Evolutionary conservation across 2,888 invertebrate species (phyloP).

Genomic region (Drosophila testacea): DNA sequence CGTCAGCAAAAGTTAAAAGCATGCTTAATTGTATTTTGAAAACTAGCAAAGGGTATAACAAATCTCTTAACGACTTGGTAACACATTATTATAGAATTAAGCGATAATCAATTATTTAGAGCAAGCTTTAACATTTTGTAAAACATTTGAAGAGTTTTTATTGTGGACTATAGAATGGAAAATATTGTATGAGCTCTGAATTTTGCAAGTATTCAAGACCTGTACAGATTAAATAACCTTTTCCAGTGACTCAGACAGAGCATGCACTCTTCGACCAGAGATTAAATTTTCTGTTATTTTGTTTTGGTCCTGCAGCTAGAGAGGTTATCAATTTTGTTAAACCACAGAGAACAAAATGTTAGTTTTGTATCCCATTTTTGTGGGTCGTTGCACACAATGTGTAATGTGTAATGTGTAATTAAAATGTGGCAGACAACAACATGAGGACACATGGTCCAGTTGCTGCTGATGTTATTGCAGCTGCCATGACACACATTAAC

Average conservation of each 20-base stretch:
- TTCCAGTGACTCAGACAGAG: constrained; percentile 3
- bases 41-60: not conserved
- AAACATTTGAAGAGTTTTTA: too few species aligned
- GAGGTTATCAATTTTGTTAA: constrained; percentile 41
- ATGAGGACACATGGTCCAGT: constrained; percentile 35
- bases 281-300: not conserved
- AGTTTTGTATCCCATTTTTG: constrained; percentile 56
- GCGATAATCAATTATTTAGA: too few species aligned
- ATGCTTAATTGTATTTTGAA: constrained; percentile 34
- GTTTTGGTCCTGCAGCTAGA: constrained; percentile 20
- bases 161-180: too few species aligned
- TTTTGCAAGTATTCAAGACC: not conserved
- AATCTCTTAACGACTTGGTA: not conserved
- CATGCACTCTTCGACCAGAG: not conserved
- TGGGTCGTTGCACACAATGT: constrained; percentile 46
- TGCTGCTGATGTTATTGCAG: constrained; percentile 31
- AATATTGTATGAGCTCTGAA: too few species aligned
- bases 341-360: constrained; percentile 63
- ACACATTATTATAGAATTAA: not conserved
- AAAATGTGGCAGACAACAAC: constrained; percentile 75
- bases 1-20: constrained; percentile 47
- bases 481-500: constrained; percentile 62
- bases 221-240: not conserved
- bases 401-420: constrained; percentile 74
- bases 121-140: too few species aligned